Percentiles rank a stretch among this genome's conserved stretches.
phyloP scores from a whole-genome alignment of 2,113 vertebrate species.

The Lepisosteus osseus region DNA sequence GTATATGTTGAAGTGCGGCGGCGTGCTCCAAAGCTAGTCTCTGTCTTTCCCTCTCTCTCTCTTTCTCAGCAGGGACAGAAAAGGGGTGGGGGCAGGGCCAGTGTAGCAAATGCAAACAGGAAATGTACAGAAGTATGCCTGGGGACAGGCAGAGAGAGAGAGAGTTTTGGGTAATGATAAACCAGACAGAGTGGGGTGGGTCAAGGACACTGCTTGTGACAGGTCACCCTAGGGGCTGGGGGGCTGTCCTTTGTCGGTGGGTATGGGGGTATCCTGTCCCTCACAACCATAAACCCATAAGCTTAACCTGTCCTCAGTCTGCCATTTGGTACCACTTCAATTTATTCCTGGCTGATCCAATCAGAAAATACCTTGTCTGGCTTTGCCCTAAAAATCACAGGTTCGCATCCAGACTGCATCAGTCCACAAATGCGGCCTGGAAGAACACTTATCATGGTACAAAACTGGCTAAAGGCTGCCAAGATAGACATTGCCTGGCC shows the following conservation, averaged over 20 bases:
- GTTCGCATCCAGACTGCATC: no score
- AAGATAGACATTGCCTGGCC: no score
- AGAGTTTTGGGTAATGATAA: background rate
- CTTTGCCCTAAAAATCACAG: no score
- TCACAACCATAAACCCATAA: background rate
- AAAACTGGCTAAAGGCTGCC: no score
- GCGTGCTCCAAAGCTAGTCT: background rate
- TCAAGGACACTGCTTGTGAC: no score
- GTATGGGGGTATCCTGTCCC: constrained; percentile 2
- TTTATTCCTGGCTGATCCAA: no score
- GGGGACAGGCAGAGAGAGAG: constrained; percentile 34
- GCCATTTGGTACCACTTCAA: no score
- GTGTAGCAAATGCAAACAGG: constrained; percentile 66
- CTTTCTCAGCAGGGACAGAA: background rate
- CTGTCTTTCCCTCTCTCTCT: background rate
- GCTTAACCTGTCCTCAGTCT: no score
- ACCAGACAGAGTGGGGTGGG: constrained; percentile 6
- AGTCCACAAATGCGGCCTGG: no score
- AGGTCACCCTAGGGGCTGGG: no score
- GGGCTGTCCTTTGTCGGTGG: background rate
- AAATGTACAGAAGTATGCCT: constrained; percentile 49
- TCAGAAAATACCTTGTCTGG: no score
- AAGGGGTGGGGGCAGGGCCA: background rate
- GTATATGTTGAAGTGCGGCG: constrained; percentile 12
- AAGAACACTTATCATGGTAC: no score